A percentile compares a stretch with the other conserved stretches of the same genome.
phyloP scores from a whole-genome alignment of 2,888 invertebrate genomes.

The Brenthis hecate region DNA sequence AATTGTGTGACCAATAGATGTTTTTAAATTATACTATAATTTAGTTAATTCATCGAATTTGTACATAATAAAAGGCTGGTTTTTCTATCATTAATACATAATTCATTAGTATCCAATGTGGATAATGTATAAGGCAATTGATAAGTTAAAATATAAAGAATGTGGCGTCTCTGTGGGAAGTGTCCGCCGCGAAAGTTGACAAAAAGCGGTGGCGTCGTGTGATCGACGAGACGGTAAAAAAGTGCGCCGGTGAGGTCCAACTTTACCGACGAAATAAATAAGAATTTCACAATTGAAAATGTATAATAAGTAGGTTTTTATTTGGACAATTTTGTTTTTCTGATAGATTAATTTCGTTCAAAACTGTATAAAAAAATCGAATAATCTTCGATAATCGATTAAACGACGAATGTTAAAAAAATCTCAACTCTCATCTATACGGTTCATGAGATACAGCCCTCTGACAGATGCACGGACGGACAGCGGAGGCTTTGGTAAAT shows the following conservation, averaged over 20 bases:
- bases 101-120: slow-evolving; percentile 13
- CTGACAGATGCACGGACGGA: too few relatives aligned
- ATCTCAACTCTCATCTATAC: too few relatives aligned
- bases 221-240: slow-evolving; percentile 55
- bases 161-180: slow-evolving; percentile 43
- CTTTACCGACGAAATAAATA: slow-evolving; percentile 21
- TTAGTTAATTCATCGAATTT: neutral
- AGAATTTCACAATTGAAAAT: too few relatives aligned
- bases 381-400: too few relatives aligned
- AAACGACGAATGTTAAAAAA: too few relatives aligned
- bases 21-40: neutral
- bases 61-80: neutral
- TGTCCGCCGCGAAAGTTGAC: slow-evolving; percentile 66
- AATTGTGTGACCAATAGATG: too few relatives aligned
- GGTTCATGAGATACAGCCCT: too few relatives aligned
- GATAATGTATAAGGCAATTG: slow-evolving; percentile 17
- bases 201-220: slow-evolving; percentile 70
- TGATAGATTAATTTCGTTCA: too few relatives aligned
- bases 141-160: slow-evolving; percentile 49
- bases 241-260: slow-evolving; percentile 55
- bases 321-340: too few relatives aligned
- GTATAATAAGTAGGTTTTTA: too few relatives aligned
- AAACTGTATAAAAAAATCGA: too few relatives aligned
- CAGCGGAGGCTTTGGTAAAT: too few relatives aligned
- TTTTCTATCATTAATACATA: neutral